Evolutionary conservation across 1,140 invertebrate species (phyloP).

Genomic region (Drosophila melanica): DNA sequence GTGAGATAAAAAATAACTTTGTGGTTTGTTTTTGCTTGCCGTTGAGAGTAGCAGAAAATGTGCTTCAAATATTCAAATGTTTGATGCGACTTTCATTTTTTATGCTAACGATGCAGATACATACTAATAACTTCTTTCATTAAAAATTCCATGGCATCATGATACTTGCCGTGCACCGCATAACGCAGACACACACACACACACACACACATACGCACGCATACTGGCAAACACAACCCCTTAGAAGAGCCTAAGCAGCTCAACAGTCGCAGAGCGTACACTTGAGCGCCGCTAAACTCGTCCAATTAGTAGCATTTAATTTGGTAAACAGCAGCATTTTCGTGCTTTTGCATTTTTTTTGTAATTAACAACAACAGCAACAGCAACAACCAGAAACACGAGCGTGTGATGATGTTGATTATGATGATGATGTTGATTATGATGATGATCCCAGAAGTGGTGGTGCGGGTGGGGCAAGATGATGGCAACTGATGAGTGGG

Average conservation of each 20-base stretch:
- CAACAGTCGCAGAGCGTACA: conserved; percentile 64
- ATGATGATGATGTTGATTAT: conserved; percentile 13
- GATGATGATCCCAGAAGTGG: conserved; percentile 20
- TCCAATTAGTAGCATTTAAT: conserved; percentile 82
- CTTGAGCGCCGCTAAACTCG: conserved; percentile 79
- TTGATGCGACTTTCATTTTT: conserved; percentile 67
- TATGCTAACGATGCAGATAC: conserved; percentile 78
- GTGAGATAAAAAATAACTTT: no score
- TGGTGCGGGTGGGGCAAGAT: not conserved
- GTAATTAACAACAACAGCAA: conserved; percentile 70
- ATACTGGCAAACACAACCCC: not conserved
- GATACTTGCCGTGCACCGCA: conserved; percentile 41
- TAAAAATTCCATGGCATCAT: conserved; percentile 74
- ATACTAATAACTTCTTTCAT: conserved; percentile 81
- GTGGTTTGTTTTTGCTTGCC: not conserved
- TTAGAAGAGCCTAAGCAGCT: conserved; percentile 38
- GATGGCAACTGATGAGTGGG: conserved; percentile 38
- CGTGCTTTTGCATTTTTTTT: conserved; percentile 81
- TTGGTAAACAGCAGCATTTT: conserved; percentile 82
- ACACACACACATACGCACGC: not conserved
- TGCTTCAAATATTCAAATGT: conserved; percentile 22
- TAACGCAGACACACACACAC: conserved; percentile 16
- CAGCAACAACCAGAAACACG: conserved; percentile 19
- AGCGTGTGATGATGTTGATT: conserved; percentile 22
- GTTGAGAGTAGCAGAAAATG: not conserved